Evolutionary conservation across 2,888 invertebrate species (phyloP), one percentile per base, ranked within the genome.

Genomic region (Cyclophora albipunctata): DNA sequence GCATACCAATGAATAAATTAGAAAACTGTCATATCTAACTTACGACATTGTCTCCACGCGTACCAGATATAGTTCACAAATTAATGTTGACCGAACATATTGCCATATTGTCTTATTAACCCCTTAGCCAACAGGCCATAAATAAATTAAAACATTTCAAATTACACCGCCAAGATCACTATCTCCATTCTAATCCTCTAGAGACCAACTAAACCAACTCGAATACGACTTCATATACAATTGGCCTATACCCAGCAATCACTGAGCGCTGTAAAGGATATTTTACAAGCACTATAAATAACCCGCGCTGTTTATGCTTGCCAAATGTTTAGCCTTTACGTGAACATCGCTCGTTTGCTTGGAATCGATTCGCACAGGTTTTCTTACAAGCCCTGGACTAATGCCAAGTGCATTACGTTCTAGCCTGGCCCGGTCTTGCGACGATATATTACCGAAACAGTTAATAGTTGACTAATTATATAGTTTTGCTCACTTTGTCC

Each of bases 281-380:
- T 53, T 55, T 55, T 55, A 53, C 53, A 47, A 53, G 47, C 40
- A 48, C 44, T 49, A 55, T 55, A 55, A 55, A 55, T 50, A 52
- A 51, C 45, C 44, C 44, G 44, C 42, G 41, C 42, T 52, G 49
- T 59, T 51, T 55, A 57, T 45, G 54, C 58, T 52, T 58, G 58
- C 55, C 58, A 58, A 58, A 55, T 58, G 51, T 51, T 43, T 54
- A 49, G 52, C 57, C 55, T 55, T 53, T 50, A 56, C 48, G 51
- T 49, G 50, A 51, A 48, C 54, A 48, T 46, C 20, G 47, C 49
- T 58, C 51, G 47, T 49, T 52, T 37, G 51, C 55, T 55, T 50
- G 52, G 47, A 62, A 69, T 69, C 68, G 67, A 69, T 69, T 67
- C 62, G 62, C 68, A 66, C 62, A 62, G 69, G 68, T 69, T 70